A percentile compares a stretch with the other conserved stretches of the same genome.
These are phyloP conservation scores for Rhea pennata DNA, from an alignment of 2,113 vertebrate genomes.

Conservation along the genomic window DNA sequence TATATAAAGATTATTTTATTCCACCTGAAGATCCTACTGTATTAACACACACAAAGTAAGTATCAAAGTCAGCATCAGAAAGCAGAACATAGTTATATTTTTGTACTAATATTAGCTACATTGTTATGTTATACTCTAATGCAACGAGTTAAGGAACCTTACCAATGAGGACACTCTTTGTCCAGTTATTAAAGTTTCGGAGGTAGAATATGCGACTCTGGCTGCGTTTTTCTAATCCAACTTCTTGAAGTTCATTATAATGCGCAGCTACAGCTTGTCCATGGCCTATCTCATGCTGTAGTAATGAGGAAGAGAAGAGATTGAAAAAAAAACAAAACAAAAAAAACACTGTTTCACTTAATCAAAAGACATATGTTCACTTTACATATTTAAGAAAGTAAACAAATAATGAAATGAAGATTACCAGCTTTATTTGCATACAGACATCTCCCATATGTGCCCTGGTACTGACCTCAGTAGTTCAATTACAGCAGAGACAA, in stretches of 20 bases:
- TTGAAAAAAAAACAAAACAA: not conserved
- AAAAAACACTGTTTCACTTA: not conserved
- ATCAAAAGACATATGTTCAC: not conserved
- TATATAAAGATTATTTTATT: not conserved
- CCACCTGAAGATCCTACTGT: not conserved
- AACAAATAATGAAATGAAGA: not conserved
- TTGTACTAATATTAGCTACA: not conserved
- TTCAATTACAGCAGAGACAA: not conserved
- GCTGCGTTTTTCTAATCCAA: constrained; percentile 87
- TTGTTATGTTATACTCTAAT: not conserved
- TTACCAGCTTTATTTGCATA: not conserved
- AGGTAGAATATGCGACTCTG: constrained; percentile 93
- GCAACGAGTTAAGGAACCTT: constrained; percentile 10
- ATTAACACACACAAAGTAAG: not conserved
- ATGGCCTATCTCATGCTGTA: constrained; percentile 79
- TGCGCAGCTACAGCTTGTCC: constrained; percentile 89
- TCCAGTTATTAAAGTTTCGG: constrained; percentile 99
- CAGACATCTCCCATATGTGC: not conserved
- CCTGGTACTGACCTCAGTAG: not conserved
- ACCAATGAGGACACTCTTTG: constrained; percentile 97
- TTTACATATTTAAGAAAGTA: not conserved
- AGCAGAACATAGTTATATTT: not conserved
- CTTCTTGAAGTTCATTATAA: constrained; percentile 93
- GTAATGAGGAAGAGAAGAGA: not conserved
- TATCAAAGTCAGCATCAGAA: not conserved